Conservation (phyloP, 2,113 vertebrate species). For the Lophius piscatorius region DNA sequence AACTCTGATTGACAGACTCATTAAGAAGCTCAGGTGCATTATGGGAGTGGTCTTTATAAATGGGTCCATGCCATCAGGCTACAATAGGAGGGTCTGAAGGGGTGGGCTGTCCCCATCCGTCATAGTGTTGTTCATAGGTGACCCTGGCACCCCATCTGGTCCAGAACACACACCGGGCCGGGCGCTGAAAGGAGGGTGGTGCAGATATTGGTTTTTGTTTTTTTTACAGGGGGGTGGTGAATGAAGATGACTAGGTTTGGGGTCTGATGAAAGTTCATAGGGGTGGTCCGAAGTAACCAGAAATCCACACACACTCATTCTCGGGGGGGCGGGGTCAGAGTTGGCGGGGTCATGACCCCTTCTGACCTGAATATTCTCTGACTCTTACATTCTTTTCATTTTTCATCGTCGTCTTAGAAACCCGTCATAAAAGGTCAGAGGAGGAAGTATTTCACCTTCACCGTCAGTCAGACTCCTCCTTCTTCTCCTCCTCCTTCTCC, state of each 20-base stretch:
- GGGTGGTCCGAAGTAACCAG: constrained; percentile 25
- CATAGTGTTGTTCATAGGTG: constrained; percentile 78
- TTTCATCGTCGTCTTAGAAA: too few relatives aligned
- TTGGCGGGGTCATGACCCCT: too few relatives aligned
- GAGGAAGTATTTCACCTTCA: too few relatives aligned
- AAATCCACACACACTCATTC: constrained; percentile 21
- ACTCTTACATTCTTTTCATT: too few relatives aligned
- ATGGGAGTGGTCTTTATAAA: constrained; percentile 58
- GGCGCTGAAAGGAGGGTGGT: background rate
- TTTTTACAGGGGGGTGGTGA: constrained; percentile 21
- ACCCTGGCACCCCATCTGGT: constrained; percentile 82
- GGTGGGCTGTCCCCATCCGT: constrained; percentile 70
- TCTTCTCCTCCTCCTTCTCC: too few relatives aligned
- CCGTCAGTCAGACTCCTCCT: too few relatives aligned
- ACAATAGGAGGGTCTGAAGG: constrained; percentile 66
- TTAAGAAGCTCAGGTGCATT: constrained; percentile 71
- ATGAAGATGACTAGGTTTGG: constrained; percentile 30
- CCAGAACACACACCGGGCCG: constrained; percentile 48
- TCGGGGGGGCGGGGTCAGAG: constrained; percentile 50
- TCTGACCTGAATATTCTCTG: too few relatives aligned
- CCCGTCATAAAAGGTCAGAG: too few relatives aligned
- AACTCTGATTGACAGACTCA: constrained; percentile 70
- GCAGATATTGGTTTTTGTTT: background rate
- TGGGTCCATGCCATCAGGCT: constrained; percentile 57
- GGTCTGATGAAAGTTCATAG: constrained; percentile 10